These are phyloP conservation scores for Triplophysa bombifrons DNA, from an alignment of 2,797 vertebrate species.

Conservation along the genomic window DNA sequence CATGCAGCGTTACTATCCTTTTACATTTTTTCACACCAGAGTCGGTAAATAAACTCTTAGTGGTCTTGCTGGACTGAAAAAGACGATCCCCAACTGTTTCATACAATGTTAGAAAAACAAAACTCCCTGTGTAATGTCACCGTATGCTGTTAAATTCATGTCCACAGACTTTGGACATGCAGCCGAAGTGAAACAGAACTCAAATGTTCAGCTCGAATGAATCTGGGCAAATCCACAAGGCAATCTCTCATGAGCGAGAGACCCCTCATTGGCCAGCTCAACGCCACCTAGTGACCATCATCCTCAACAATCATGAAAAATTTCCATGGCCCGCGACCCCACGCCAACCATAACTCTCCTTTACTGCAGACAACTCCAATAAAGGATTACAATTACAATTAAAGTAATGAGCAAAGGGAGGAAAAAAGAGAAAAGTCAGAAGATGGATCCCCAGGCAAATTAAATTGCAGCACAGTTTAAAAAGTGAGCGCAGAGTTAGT, in stretches of 20 bases:
- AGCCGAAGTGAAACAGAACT: neutral
- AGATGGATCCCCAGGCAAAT: conserved; percentile 76
- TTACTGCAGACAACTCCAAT: conserved; percentile 82
- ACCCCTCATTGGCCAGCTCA: conserved; percentile 72
- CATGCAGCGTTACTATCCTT: no score
- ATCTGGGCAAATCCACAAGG: conserved; percentile 65
- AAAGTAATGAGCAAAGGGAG: conserved; percentile 83
- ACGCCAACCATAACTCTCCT: conserved; percentile 79
- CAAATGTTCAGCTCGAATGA: conserved; percentile 35
- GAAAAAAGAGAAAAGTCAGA: conserved; percentile 72
- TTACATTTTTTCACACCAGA: no score
- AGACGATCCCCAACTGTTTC: no score
- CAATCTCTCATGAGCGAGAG: conserved; percentile 66
- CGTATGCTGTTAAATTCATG: no score
- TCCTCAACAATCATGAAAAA: conserved; percentile 83
- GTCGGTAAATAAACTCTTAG: no score
- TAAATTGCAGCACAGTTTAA: conserved; percentile 78
- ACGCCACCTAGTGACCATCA: conserved; percentile 83
- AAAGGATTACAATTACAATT: conserved; percentile 85
- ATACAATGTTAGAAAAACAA: no score
- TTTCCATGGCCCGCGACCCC: conserved; percentile 74
- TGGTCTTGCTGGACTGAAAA: no score
- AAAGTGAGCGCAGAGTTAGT: conserved; percentile 71
- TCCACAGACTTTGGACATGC: no score
- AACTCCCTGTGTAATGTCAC: no score